Percentiles rank a stretch among this genome's conserved stretches.
These are phyloP conservation scores for Sesia apiformis DNA, from an alignment of 2,888 invertebrate species.

Conservation along the genomic window DNA sequence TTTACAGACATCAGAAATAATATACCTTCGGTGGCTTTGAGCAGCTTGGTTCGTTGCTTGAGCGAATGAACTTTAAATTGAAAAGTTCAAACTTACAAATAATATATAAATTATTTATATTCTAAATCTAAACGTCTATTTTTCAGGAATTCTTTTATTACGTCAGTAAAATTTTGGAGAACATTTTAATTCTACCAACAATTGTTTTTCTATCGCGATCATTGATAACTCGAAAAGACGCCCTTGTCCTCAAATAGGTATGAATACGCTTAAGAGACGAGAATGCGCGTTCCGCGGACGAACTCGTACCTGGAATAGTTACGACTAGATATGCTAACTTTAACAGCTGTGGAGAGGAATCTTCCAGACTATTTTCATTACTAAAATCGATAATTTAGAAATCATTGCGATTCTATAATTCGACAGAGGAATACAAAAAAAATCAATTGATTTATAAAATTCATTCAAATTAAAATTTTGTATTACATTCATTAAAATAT, in stretches of 20 bases:
- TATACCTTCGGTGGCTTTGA: not conserved
- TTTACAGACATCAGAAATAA: not conserved
- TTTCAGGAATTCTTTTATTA: not conserved
- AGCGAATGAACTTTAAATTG: not conserved
- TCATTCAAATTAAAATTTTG: not conserved
- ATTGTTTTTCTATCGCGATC: not conserved
- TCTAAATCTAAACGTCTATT: not conserved
- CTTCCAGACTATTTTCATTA: not conserved
- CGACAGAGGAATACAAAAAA: not conserved
- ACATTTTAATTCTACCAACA: not conserved
- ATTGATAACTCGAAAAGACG: not conserved
- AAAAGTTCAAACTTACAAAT: not conserved
- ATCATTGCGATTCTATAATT: not conserved
- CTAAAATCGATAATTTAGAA: not conserved
- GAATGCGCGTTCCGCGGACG: constrained; percentile 1
- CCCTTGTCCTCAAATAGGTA: not conserved
- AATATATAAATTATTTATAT: not conserved
- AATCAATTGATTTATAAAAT: not conserved
- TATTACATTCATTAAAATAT: not conserved
- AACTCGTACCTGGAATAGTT: constrained; percentile 2
- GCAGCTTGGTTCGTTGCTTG: not conserved
- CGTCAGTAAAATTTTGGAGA: not conserved
- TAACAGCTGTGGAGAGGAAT: not conserved
- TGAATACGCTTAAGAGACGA: constrained; percentile 2
- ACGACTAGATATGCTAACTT: not conserved